These are phyloP conservation scores for Dicranocentrus wangi DNA, from an alignment of 2,888 invertebrate genomes.

Conservation along the genomic window DNA sequence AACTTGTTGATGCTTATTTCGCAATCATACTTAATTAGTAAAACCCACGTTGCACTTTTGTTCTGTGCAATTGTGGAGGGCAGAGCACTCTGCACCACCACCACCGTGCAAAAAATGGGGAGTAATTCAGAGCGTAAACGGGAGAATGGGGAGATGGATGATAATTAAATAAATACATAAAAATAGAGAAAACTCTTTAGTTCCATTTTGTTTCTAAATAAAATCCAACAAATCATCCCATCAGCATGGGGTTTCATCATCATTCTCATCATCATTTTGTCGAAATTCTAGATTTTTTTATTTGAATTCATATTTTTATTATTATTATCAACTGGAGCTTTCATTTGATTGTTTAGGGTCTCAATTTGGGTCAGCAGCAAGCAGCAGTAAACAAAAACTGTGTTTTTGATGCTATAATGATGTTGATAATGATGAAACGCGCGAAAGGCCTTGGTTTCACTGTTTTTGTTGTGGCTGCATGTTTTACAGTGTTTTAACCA, in stretches of 20 bases:
- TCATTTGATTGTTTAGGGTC: background rate
- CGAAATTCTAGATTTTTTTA: background rate
- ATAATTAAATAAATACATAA: constrained; percentile 2
- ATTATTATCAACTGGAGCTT: constrained; percentile 27
- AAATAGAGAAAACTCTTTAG: background rate
- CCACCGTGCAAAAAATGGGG: no score
- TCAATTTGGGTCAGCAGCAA: constrained; percentile 46
- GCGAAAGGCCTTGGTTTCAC: constrained; percentile 40
- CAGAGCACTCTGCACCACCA: no score
- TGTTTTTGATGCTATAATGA: constrained; percentile 19
- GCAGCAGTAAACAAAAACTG: constrained; percentile 41
- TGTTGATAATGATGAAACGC: constrained; percentile 22
- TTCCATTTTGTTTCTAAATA: constrained; percentile 5
- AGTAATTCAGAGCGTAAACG: no score
- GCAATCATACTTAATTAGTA: background rate
- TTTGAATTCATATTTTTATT: background rate
- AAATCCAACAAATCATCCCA: background rate
- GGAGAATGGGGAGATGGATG: background rate
- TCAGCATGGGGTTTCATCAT: constrained; percentile 10
- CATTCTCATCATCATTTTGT: no score
- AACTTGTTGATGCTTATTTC: no score
- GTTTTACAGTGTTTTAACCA: constrained; percentile 54
- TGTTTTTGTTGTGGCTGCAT: constrained; percentile 32
- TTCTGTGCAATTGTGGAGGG: background rate
- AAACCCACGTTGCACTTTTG: background rate